Base-by-base conservation (phyloP, 64 coral and sea anemone species). In the Stichodactyla mertensii region DNA sequence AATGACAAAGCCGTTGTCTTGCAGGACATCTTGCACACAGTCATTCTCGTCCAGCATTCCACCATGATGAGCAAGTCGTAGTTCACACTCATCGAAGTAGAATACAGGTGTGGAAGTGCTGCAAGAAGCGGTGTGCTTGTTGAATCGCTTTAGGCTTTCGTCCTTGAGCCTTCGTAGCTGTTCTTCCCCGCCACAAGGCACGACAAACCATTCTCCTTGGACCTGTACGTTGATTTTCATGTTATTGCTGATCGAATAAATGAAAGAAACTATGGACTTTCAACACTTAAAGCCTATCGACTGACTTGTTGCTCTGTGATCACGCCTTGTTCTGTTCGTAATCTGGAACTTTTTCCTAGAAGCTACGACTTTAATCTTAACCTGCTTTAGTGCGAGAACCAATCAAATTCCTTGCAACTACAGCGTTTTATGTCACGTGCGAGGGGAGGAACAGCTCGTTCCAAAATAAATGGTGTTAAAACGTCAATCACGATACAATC, bases 211-310 rank as follows among this genome's bases (percentile, higher is more conserved):
- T 88, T 92, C 82, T 1, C 78, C 87, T 20, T 86, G 80, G 45
- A 92, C 57, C 55, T 88, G 70, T 23, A 99, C 90, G 22, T 91
- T 89, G 59, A 99, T 51, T 89, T 89, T 87, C 97, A 99, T 99
- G 0, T 16, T 81, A 81, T 74, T 74, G 19, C 20, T 66, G 3
- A 45, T 45, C 36, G 36, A 45, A 45, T 45, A 45, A 45, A 45
- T 45, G 36, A 45, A 45, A 45, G 36, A 45, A 45, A 45, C 36
- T 45, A 1, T 45, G 36, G 36, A 45, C 36, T 45, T 45, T 45
- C 36, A 45, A 45, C 36, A 45, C 36, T 45, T 45, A 45, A 45
- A 45, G 36, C 36, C 36, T 45, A 45, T 45, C 36, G 36, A 45
- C 36, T 45, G 36, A 45, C 36, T 45, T 45, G 36, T 45, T 45